phyloP scores from a whole-genome alignment of 1,140 invertebrate species.

The Calliopsis andreniformis region DNA sequence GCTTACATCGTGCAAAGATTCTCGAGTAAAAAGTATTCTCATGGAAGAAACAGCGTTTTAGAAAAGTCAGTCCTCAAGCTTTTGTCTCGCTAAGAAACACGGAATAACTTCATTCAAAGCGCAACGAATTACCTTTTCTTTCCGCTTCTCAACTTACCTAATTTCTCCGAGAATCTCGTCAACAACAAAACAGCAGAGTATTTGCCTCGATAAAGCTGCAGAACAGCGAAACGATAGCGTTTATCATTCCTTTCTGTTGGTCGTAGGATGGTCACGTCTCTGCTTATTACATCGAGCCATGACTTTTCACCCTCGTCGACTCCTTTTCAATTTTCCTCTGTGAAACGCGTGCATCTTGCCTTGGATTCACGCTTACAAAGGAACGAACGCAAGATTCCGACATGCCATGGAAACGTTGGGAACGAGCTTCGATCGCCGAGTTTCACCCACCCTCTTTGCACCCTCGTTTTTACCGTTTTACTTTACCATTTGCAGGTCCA shows the following conservation, averaged over 20 bases:
- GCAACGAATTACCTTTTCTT: too few species aligned
- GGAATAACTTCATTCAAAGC: too few species aligned
- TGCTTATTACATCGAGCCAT: conserved; percentile 12
- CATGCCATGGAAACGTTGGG: conserved; percentile 29
- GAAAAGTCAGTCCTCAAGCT: too few species aligned
- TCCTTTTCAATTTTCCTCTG: conserved; percentile 19
- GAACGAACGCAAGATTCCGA: conserved; percentile 41
- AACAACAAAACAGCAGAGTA: neutral
- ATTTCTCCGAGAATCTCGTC: neutral
- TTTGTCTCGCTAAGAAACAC: too few species aligned
- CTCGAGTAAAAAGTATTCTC: too few species aligned
- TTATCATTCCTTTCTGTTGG: conserved; percentile 19
- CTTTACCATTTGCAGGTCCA: conserved; percentile 18
- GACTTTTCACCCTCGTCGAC: conserved; percentile 3
- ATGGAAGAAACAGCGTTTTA: too few species aligned
- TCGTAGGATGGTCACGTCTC: conserved; percentile 17
- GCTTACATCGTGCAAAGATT: too few species aligned
- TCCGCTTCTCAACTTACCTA: too few species aligned
- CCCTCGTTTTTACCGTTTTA: conserved; percentile 12
- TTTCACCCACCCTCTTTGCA: neutral
- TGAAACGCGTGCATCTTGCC: neutral
- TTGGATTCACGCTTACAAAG: conserved; percentile 37
- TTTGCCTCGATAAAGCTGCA: neutral
- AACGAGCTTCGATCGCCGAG: conserved; percentile 26
- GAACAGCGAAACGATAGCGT: neutral